Conservation (phyloP, 2,888 invertebrate species). For the Ommatoiulus sabulosus region DNA sequence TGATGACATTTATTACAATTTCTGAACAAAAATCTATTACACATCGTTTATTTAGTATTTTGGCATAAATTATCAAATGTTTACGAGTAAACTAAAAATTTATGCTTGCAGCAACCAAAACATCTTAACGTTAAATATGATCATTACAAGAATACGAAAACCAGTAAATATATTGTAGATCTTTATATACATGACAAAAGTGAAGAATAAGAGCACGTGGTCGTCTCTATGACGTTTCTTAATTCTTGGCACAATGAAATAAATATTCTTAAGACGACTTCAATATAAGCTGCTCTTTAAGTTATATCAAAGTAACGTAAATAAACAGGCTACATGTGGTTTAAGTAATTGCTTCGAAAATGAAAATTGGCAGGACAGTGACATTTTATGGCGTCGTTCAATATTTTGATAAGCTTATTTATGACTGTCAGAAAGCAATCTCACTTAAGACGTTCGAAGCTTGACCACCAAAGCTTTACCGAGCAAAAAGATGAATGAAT, state of each 20-base stretch:
- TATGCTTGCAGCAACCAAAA: too few relatives aligned
- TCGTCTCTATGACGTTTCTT: too few relatives aligned
- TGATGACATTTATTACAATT: not conserved
- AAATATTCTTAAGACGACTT: not conserved
- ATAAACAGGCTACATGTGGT: constrained; percentile 20
- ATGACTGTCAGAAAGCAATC: constrained; percentile 13
- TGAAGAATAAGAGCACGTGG: too few relatives aligned
- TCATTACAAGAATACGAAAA: too few relatives aligned
- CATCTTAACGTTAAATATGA: too few relatives aligned
- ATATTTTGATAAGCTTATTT: constrained; percentile 45
- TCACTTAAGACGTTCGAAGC: not conserved
- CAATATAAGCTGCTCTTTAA: not conserved
- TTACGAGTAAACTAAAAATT: too few relatives aligned
- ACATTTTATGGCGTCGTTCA: constrained; percentile 12
- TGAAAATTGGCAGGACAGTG: constrained; percentile 23
- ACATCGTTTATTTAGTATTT: too few relatives aligned
- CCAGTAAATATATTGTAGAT: too few relatives aligned
- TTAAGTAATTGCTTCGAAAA: constrained; percentile 13
- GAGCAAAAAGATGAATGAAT: constrained; percentile 12
- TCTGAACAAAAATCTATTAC: not conserved
- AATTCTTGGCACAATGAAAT: not conserved
- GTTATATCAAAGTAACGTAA: constrained; percentile 9
- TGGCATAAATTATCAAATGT: too few relatives aligned
- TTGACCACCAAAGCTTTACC: constrained; percentile 2
- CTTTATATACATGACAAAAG: too few relatives aligned